Evolutionary conservation across 1,140 invertebrate genomes (phyloP), one percentile per base, ranked within the genome.

Genomic region (Lordiphosa stackelbergi): DNA sequence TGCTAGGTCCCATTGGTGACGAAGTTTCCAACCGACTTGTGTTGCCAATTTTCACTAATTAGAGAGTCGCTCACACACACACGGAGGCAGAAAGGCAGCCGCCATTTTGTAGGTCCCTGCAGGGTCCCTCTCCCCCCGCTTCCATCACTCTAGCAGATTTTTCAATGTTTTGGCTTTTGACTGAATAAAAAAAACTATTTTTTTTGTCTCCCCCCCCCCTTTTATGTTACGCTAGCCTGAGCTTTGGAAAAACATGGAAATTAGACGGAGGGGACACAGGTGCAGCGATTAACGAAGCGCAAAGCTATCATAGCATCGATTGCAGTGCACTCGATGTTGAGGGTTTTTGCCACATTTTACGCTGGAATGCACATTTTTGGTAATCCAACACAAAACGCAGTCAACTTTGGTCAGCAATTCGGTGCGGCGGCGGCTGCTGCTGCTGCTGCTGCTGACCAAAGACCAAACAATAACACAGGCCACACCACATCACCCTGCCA

Each of bases 11-110:
- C 35, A 19, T 56, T 61, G 66, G 75, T 68, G 71, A 79, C 75
- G 66, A 75, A 83, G 45, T 83, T 81, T 81, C 71, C 75, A 52
- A 71, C 66, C 75, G 77, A 81, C 72, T 83, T 83, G 77, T 65
- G 62, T 55, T 83, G 75, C 77, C 77, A 81, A 83, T 81, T 81
- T 81, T 72, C 71, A 81, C 75, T 81, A 81, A 81, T 81, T 81
- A 81, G 75, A 79, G 69, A 53, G 53, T 49, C 37, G 38, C 9
- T 11, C 5, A 53, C 36, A 34, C 9, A 11, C 5, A 53, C 36
- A 34, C 40, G 54, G 66, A 41, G 65, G 64, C 37, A 43, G 60
- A 75, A 78, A 59, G 56, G 64, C 66, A 63, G 74, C 62, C 68
- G 75, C 75, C 77, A 81, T 81, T 83, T 81, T 83, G 77, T 24